Evolutionary conservation across 2,888 invertebrate genomes (phyloP).

Genomic region (Ophraella communa): DNA sequence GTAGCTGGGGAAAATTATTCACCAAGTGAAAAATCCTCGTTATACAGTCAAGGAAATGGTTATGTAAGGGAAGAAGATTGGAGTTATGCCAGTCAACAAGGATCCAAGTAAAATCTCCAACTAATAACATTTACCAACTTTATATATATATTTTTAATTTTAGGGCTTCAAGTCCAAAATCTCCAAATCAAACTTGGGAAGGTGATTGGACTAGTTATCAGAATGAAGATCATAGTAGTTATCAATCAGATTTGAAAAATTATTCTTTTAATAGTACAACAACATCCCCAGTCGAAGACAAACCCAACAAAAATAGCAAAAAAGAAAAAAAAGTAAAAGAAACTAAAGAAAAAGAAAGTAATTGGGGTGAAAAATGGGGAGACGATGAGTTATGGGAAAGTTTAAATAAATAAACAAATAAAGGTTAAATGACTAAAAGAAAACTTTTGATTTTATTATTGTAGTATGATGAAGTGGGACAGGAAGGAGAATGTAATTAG

Average conservation of each 20-base stretch:
- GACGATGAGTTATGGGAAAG: conserved; percentile 70
- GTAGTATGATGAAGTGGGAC: not conserved
- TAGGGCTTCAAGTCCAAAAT: conserved; percentile 59
- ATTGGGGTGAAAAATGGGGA: conserved; percentile 61
- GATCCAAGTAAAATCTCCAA: conserved; percentile 53
- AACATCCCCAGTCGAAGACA: conserved; percentile 47
- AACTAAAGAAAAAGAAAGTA: conserved; percentile 51
- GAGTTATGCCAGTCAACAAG: conserved; percentile 57
- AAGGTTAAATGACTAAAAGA: not conserved
- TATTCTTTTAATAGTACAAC: conserved; percentile 48
- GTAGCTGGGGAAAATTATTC: conserved; percentile 59
- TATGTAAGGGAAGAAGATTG: conserved; percentile 55
- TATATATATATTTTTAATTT: conserved; percentile 17
- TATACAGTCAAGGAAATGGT: conserved; percentile 57
- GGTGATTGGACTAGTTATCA: conserved; percentile 53
- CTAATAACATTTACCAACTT: not conserved
- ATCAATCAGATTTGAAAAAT: conserved; percentile 53
- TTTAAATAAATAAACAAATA: conserved; percentile 63
- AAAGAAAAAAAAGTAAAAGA: conserved; percentile 54
- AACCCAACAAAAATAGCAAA: conserved; percentile 41
- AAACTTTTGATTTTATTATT: not conserved
- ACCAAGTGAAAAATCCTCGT: conserved; percentile 60
- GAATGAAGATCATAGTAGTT: conserved; percentile 52
- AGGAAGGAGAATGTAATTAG: too few relatives aligned
- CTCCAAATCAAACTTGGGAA: conserved; percentile 53